Base-by-base conservation (phyloP, 2,888 invertebrate species). In the Electrophaes corylata region DNA sequence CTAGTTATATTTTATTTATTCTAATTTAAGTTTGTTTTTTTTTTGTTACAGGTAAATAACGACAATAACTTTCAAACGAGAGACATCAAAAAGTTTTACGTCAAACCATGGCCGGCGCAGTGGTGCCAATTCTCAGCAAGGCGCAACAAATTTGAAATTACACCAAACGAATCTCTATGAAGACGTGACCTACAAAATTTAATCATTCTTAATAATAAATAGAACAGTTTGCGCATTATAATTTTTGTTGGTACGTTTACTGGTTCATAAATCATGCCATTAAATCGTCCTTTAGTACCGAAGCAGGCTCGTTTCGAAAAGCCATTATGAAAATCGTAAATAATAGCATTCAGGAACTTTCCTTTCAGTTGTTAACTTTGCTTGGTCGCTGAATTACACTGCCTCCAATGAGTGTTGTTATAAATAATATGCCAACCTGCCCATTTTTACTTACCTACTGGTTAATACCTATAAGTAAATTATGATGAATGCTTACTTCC, bases 271-370 rank as follows among this genome's bases (percentile, higher is more conserved):
- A 65, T 57, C 45, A 62, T 52, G 40, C 14, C 57, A 62, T 64
- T 62, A 67, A 65, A 65, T 55, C 49, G 44, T 33, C 48, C 47
- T 70, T 72, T 74, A 74, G 65, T 64, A 62, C 61, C 60, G 43
- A 57, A 67, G 57, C 67, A 71, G 70, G 64, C 56, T 67, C 68
- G 57, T 67, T 70, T 67, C 62, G 64, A 66, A 60, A 60, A 62
- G 63, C 69, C 69, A 74, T 74, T 76, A 74, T n/a, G 56, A 31
- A 53, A 64, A 59, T 69, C 73, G 67, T 75, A 74, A 73, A 74
- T 71, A 71, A 72, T 56, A 63, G 46, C 23, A 20, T 41, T 41
- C 19, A 20, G 16, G 62, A 70, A 71, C 64, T 67, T 70, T 66
- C 57, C 62, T 58, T 63, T 60, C 56, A 50, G 23, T 39, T 44